Evolutionary conservation across 2,888 invertebrate genomes (phyloP).

Genomic region (Plebejus argus): DNA sequence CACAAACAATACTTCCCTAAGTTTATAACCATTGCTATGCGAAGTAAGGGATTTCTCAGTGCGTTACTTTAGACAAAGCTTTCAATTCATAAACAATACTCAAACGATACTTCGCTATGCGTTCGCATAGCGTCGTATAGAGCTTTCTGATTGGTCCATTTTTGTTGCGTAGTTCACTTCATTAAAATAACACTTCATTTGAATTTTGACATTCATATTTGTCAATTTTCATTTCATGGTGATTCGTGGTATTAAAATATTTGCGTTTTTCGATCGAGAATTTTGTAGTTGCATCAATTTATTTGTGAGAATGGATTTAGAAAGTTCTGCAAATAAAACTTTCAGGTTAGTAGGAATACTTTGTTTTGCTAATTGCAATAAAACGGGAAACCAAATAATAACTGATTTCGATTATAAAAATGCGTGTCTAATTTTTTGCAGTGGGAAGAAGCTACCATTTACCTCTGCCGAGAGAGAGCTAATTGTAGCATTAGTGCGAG

Average conservation of each 20-base stretch:
- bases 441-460: slow-evolving; percentile 24
- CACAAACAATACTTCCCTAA: slow-evolving; percentile 20
- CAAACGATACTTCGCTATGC: background rate
- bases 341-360: background rate
- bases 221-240: no score
- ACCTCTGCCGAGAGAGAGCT: slow-evolving; percentile 33
- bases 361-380: background rate
- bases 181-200: background rate
- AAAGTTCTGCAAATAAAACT: background rate
- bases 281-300: background rate
- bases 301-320: background rate
- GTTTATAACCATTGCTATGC: slow-evolving; percentile 8
- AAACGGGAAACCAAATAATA: background rate
- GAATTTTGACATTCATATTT: no score
- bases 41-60: background rate
- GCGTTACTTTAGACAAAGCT: slow-evolving; percentile 7
- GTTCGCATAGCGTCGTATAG: slow-evolving; percentile 5
- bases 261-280: background rate
- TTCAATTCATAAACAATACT: slow-evolving; percentile 18
- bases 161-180: slow-evolving; percentile 25
- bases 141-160: slow-evolving; percentile 22
- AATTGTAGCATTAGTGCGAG: slow-evolving; percentile 34
- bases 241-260: background rate
- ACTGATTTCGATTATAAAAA: background rate
- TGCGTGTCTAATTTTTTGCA: slow-evolving; percentile 22